phyloP scores from a whole-genome alignment of 2,113 vertebrate genomes.

The Carlito syrichta region DNA sequence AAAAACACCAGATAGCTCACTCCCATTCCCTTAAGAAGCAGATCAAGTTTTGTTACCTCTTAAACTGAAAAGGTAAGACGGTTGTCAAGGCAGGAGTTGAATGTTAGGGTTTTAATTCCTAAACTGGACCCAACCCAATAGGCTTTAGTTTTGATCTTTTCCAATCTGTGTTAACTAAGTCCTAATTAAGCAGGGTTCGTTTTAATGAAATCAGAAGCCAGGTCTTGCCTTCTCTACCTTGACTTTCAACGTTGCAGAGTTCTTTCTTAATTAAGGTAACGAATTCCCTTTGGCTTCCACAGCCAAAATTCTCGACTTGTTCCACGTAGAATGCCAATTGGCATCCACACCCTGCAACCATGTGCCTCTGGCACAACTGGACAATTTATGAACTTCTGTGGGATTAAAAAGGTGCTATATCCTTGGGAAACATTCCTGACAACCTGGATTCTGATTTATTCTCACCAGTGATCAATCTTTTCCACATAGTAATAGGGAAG shows the following conservation, averaged over 20 bases:
- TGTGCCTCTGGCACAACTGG: conserved; percentile 59
- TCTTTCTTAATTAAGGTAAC: conserved; percentile 70
- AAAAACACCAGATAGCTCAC: background rate
- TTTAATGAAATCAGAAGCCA: conserved; percentile 48
- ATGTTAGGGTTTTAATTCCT: background rate
- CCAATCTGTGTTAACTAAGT: conserved; percentile 38
- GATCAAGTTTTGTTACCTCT: background rate
- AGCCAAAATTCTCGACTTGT: conserved; percentile 52
- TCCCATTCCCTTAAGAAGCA: background rate
- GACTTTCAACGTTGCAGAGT: conserved; percentile 41
- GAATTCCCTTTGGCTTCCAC: conserved; percentile 44
- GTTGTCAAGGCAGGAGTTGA: background rate
- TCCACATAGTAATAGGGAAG: background rate
- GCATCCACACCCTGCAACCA: conserved; percentile 31
- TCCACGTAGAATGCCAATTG: conserved; percentile 63
- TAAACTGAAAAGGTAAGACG: background rate
- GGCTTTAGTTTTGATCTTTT: conserved; percentile 39
- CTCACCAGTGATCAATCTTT: background rate
- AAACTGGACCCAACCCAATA: conserved; percentile 28
- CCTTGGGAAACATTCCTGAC: conserved; percentile 51
- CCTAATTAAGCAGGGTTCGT: conserved; percentile 48
- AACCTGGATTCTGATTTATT: conserved; percentile 20
- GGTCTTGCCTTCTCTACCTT: conserved; percentile 18
- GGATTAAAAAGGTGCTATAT: conserved; percentile 62
- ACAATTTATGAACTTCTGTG: conserved; percentile 56